These are phyloP conservation scores for Acanthosepion esculentum DNA, from an alignment of 2,888 invertebrate species.

Conservation along the genomic window DNA sequence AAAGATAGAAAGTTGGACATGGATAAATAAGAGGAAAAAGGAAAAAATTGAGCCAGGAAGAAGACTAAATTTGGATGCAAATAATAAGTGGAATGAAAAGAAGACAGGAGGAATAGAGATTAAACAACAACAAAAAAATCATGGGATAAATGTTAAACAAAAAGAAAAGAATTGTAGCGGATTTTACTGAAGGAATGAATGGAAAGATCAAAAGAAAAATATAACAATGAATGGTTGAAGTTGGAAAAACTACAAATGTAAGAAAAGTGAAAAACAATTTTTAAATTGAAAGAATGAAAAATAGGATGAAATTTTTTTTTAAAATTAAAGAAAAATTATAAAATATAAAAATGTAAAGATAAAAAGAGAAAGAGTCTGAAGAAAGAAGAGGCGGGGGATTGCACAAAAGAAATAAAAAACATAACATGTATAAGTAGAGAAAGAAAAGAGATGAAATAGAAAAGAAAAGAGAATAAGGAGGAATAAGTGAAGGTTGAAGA, in stretches of 20 bases:
- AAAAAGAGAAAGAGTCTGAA: neutral
- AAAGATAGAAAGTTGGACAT: neutral
- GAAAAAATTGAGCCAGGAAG: neutral
- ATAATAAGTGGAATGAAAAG: neutral
- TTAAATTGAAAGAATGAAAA: neutral
- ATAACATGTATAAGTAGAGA: no score
- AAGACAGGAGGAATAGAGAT: neutral
- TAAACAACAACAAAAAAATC: neutral
- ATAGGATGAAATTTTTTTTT: neutral
- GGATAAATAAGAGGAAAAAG: neutral
- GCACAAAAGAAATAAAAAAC: neutral
- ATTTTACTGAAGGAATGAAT: neutral
- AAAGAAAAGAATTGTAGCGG: neutral
- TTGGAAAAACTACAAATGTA: neutral
- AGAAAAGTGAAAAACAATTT: neutral
- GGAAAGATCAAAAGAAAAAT: constrained; percentile 6
- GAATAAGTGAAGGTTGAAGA: no score
- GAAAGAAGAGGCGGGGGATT: neutral
- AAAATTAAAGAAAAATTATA: neutral
- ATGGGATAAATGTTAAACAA: neutral
- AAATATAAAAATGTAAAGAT: neutral
- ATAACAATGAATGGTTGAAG: neutral
- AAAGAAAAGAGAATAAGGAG: no score
- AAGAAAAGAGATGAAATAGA: no score
- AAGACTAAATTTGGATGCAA: neutral